phyloP scores from a whole-genome alignment of 2,797 vertebrate genomes.

The Xenentodon cancila region DNA sequence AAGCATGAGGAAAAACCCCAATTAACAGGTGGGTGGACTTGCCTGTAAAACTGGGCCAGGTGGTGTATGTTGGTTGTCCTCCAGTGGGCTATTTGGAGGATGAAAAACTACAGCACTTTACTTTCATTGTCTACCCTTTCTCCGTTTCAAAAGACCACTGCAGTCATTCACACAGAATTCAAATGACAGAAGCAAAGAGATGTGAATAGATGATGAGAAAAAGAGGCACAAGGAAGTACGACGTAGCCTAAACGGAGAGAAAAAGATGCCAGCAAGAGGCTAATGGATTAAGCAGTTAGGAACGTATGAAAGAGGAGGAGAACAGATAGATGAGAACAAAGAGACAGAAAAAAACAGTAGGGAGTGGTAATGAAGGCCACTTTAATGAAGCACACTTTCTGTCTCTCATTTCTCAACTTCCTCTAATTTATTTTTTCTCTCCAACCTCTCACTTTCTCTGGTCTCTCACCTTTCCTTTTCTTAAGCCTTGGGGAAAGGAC shows the following conservation, averaged over 20 bases:
- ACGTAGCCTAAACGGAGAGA: constrained; percentile 1
- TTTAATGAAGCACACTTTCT: constrained; percentile 50
- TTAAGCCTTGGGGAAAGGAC: constrained; percentile 39
- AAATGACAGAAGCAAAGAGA: constrained; percentile 41
- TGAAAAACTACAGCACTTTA: constrained; percentile 18
- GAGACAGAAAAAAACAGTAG: constrained; percentile 30
- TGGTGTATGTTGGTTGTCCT: constrained; percentile 37
- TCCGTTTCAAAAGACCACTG: constrained; percentile 20
- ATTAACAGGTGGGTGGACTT: constrained; percentile 48
- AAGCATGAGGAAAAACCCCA: constrained; percentile 37
- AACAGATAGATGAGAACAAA: constrained; percentile 43
- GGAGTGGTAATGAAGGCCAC: constrained; percentile 40
- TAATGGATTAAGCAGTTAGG: constrained; percentile 9
- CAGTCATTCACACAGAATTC: constrained; percentile 33
- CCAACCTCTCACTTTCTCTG: constrained; percentile 8
- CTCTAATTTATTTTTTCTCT: constrained; percentile 40
- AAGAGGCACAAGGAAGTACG: constrained; percentile 2
- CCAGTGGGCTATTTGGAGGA: constrained; percentile 35
- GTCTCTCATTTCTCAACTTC: constrained; percentile 22
- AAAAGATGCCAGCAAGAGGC: constrained; percentile 9
- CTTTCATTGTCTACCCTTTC: constrained; percentile 37
- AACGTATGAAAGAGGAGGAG: constrained; percentile 7
- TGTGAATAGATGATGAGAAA: constrained; percentile 1
- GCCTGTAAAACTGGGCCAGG: constrained; percentile 43
- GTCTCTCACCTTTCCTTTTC: constrained; percentile 30